phyloP scores from a whole-genome alignment of 2,113 vertebrate genomes.

The Oreochromis spilurus region DNA sequence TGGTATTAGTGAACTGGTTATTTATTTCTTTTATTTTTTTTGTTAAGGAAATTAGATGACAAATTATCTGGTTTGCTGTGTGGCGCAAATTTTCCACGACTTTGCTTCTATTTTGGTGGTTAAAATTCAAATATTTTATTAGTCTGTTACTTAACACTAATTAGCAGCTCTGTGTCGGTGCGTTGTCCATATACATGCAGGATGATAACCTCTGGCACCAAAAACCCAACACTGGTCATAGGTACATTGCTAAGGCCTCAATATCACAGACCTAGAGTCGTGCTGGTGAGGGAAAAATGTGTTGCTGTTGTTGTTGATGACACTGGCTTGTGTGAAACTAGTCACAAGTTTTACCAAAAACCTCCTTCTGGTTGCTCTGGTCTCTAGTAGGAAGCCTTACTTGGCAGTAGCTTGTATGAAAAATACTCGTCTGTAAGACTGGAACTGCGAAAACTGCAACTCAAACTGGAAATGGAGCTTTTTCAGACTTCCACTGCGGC shows the following conservation, averaged over 20 bases:
- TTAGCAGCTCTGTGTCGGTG: not conserved
- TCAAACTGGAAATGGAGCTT: not conserved
- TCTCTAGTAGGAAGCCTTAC: rapidly evolving
- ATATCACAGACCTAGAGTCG: not conserved
- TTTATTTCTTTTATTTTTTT: not conserved
- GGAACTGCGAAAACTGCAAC: not conserved
- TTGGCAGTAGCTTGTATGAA: not conserved
- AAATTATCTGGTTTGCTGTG: not conserved
- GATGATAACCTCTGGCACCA: not conserved
- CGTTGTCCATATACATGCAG: rapidly evolving
- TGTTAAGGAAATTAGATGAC: not conserved
- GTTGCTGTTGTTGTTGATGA: not conserved
- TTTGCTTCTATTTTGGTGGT: not conserved
- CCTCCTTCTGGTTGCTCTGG: not conserved
- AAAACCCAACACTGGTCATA: not conserved
- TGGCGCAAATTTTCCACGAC: rapidly evolving
- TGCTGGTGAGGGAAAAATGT: not conserved
- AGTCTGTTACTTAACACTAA: not conserved
- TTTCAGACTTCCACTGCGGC: not conserved
- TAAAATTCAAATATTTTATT: not conserved
- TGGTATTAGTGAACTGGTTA: not conserved
- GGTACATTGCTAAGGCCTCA: not conserved
- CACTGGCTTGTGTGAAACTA: not conserved
- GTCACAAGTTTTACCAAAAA: not conserved
- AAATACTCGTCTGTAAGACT: not conserved